A percentile compares a stretch with the other conserved stretches of the same genome.
Evolutionary conservation across 2,888 invertebrate species (phyloP).

Genomic region (Apodemia zela): DNA sequence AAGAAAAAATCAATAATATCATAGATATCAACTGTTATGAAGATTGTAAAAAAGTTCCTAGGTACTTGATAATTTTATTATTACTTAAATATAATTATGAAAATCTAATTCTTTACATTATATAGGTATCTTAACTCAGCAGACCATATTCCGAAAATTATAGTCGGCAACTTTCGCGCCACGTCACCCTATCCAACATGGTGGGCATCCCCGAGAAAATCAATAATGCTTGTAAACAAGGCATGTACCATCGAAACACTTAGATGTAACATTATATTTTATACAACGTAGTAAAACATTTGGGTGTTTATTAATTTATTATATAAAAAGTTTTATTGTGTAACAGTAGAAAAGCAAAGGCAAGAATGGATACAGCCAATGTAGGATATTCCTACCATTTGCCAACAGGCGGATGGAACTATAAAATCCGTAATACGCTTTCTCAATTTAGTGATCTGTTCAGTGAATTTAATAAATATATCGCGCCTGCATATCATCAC

Average conservation of each 20-base stretch:
- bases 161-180: slow-evolving; percentile 12
- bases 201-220: slow-evolving; percentile 50
- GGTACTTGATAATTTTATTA: background rate
- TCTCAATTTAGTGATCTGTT: slow-evolving; percentile 96
- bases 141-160: background rate
- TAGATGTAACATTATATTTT: slow-evolving; percentile 43
- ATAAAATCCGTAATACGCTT: slow-evolving; percentile 88
- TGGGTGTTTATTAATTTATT: slow-evolving; percentile 50
- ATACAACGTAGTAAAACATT: slow-evolving; percentile 49
- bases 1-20: background rate
- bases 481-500: slow-evolving; percentile 97
- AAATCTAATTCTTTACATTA: background rate
- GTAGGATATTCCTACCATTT: slow-evolving; percentile 92
- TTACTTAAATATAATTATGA: background rate
- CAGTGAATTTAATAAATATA: slow-evolving; percentile 97
- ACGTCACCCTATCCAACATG: slow-evolving; percentile 32
- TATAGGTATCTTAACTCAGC: background rate
- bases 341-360: slow-evolving; percentile 33
- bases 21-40: background rate
- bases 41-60: background rate
- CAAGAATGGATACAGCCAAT: slow-evolving; percentile 79
- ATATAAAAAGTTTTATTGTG: slow-evolving; percentile 26
- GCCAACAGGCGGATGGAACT: slow-evolving; percentile 88
- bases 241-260: slow-evolving; percentile 51
- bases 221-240: slow-evolving; percentile 78